Evolutionary conservation across 2,888 invertebrate genomes (phyloP).

Genomic region (Pseudococcus viburni): DNA sequence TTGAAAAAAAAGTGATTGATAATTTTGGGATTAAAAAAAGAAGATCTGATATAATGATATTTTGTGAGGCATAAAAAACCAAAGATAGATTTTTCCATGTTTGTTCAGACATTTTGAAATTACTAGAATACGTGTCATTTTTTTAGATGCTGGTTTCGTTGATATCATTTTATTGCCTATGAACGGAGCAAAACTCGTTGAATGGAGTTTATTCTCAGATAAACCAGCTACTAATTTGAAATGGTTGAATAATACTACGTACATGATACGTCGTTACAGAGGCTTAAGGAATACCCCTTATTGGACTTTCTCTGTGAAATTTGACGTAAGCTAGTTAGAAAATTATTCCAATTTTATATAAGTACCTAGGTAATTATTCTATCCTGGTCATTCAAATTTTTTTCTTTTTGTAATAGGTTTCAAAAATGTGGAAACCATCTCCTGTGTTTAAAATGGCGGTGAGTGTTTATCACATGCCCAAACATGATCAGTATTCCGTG

Average conservation of each 20-base stretch:
- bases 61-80: no score
- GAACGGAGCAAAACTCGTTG: constrained; percentile 47
- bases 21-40: no score
- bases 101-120: no score
- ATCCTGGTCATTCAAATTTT: neutral
- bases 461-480: constrained; percentile 36
- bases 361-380: no score
- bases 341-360: neutral
- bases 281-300: neutral
- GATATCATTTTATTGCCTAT: constrained; percentile 45
- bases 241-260: constrained; percentile 21
- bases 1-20: no score
- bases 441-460: constrained; percentile 38
- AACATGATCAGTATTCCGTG: constrained; percentile 12
- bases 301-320: constrained; percentile 51
- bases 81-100: no score
- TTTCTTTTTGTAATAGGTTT: constrained; percentile 28
- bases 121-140: no score
- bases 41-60: no score
- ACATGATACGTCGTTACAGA: constrained; percentile 41
- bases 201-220: constrained; percentile 54
- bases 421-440: neutral
- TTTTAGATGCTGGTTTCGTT: constrained; percentile 32
- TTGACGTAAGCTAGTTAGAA: constrained; percentile 33
- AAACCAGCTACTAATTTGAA: neutral